These are phyloP conservation scores for Hemicrepidius hirtus DNA, from an alignment of 2,888 invertebrate genomes.

Conservation along the genomic window DNA sequence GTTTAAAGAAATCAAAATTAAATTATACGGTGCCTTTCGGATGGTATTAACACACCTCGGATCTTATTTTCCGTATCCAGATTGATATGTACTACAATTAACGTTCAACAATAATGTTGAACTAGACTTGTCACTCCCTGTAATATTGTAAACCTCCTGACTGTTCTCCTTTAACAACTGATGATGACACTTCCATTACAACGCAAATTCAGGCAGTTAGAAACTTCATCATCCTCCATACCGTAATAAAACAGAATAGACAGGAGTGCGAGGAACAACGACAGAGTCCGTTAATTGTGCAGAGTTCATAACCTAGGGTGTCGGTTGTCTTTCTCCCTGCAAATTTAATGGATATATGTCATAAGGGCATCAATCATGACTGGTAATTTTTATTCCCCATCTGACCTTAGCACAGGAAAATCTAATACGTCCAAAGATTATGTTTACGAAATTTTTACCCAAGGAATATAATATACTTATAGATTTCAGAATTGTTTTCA, in stretches of 20 bases:
- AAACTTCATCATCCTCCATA: constrained; percentile 35
- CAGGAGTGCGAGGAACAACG: constrained; percentile 27
- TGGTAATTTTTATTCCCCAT: not conserved
- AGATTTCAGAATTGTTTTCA: no score
- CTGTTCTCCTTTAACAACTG: constrained; percentile 39
- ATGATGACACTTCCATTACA: constrained; percentile 44
- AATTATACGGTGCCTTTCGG: no score
- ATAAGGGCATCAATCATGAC: not conserved
- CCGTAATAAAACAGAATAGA: constrained; percentile 37
- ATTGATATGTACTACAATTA: no score
- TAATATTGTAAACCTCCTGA: constrained; percentile 23
- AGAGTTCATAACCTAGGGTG: constrained; percentile 11
- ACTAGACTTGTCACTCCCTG: not conserved
- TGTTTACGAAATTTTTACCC: no score
- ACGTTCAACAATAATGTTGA: no score
- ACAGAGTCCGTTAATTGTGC: constrained; percentile 33
- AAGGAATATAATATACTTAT: no score
- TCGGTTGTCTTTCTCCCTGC: constrained; percentile 3
- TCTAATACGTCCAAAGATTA: no score
- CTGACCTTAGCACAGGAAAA: not conserved
- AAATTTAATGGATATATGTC: constrained; percentile 16
- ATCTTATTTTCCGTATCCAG: no score
- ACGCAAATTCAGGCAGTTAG: constrained; percentile 40
- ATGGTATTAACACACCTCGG: no score
- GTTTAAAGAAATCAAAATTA: no score